Percentiles rank a stretch among this genome's conserved stretches.
Evolutionary conservation across 2,888 invertebrate species (phyloP).

Genomic region (Clunio marinus): DNA sequence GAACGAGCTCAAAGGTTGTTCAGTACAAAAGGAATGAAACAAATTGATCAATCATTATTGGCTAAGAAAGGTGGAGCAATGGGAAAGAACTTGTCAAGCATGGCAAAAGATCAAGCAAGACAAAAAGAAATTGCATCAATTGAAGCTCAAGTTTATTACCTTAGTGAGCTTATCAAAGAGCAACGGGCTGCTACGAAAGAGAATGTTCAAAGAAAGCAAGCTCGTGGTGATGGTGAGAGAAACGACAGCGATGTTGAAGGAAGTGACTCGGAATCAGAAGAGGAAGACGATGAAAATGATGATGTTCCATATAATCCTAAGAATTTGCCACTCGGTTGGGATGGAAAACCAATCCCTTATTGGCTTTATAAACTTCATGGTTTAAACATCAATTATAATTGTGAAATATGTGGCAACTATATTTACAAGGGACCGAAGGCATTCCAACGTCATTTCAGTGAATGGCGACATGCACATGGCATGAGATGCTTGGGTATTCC

Average conservation of each 20-base stretch:
- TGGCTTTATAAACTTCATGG: constrained; percentile 99
- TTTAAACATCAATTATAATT: constrained; percentile 96
- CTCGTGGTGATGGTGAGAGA: constrained; percentile 87
- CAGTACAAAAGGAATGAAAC: constrained; percentile 90
- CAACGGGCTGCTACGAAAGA: constrained; percentile 91
- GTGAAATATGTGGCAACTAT: constrained; percentile 99
- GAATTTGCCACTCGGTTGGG: constrained; percentile 98
- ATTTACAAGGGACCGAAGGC: constrained; percentile 99
- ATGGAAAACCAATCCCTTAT: constrained; percentile 92
- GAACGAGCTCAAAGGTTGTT: constrained; percentile 95
- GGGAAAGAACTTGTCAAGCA: constrained; percentile 47
- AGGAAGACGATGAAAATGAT: constrained; percentile 84
- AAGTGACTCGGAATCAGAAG: constrained; percentile 71
- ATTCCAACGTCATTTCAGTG: constrained; percentile 97
- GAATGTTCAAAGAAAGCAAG: constrained; percentile 97
- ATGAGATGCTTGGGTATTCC: constrained; percentile 99
- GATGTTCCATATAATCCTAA: constrained; percentile 99
- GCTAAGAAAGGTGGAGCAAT: constrained; percentile 75
- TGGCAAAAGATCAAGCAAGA: constrained; percentile 57
- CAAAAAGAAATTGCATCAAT: constrained; percentile 83
- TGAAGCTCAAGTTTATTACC: constrained; percentile 85
- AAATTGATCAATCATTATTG: constrained; percentile 84
- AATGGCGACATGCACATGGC: constrained; percentile 85
- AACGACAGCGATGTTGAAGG: constrained; percentile 89
- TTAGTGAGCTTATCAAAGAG: constrained; percentile 76